Conservation (phyloP, 2,113 vertebrate species). For the Chrysemys picta region DNA sequence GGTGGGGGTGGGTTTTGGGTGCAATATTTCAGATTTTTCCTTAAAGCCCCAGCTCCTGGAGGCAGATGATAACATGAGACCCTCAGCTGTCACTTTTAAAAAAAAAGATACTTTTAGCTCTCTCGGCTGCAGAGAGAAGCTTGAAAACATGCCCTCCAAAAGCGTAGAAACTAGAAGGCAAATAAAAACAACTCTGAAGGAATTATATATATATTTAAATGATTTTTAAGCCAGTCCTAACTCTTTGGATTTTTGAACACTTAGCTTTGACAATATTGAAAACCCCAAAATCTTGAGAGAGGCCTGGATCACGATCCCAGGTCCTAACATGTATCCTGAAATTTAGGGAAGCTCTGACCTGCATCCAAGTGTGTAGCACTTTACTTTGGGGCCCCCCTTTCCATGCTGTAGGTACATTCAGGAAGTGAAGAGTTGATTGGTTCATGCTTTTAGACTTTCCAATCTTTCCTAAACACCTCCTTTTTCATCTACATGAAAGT, state of each 20-base stretch:
- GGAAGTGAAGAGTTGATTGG: not conserved
- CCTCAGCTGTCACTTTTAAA: not conserved
- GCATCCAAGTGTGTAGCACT: not conserved
- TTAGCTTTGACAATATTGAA: not conserved
- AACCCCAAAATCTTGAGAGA: not conserved
- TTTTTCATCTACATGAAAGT: not conserved
- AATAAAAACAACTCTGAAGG: not conserved
- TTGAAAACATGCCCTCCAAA: not conserved
- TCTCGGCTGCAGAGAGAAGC: not conserved
- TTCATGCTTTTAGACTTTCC: too few species aligned
- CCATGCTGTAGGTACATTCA: not conserved
- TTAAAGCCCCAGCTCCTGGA: not conserved
- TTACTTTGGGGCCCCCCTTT: not conserved
- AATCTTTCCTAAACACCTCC: not conserved
- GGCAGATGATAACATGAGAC: not conserved
- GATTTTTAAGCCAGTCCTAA: not conserved
- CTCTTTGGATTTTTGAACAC: not conserved
- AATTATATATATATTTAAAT: not conserved
- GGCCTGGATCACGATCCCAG: not conserved
- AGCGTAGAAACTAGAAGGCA: not conserved
- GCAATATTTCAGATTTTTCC: not conserved
- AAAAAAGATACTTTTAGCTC: not conserved
- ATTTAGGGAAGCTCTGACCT: not conserved
- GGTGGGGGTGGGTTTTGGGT: fast-evolving
- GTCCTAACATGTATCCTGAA: not conserved